Base-by-base conservation (phyloP, 2,888 invertebrate genomes). In the Heliconius cydno region DNA sequence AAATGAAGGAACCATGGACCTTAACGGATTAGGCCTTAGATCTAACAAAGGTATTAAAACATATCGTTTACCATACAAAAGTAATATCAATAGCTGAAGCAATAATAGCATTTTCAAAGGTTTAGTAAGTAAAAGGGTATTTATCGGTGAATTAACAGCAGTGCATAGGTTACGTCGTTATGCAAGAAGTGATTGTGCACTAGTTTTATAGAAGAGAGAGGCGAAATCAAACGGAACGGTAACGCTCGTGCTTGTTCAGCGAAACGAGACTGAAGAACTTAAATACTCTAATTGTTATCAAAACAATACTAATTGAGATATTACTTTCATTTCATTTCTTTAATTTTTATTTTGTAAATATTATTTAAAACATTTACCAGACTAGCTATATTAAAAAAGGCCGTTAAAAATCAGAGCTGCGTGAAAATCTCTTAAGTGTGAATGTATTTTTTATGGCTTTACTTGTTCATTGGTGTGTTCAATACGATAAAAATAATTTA, bases 171-270 rank as follows among this genome's bases (percentile, higher is more conserved):
- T 78, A 68, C 22, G 46, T 46, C n/a, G 78, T 78, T 78, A 75
- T 30, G 74, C 60, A 74, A 79, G 74, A 75, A 75, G 78, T 75
- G 68, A 75, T 41, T 79, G 78, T 78, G 41, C 46, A 68, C 68
- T 41, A 70, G 52, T 75, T 67, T 25, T 52, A 60, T 73, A 74
- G 30, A 68, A 74, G 30, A 74, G 74, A 57, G 41, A 67, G 74
- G 60, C 28, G 74, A 74, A 66, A n/a, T 78, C 41, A 65, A 57
- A 67, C 60, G 74, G 67, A 79, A 75, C 66, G 74, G 46, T 68
- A 75, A 66, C 78, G 41, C 15, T 68, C n/a, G 25, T 67, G 28
- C 34, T 68, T 41, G 60, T 65, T 77, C 63, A 77, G 28, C 28
- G n/a, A 30, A 38, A 66, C 46, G n/a, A 22, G 65, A 30, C 41